A percentile compares a stretch with the other conserved stretches of the same genome.
These are phyloP conservation scores for Macrotis lagotis DNA, from an alignment of 2,113 vertebrate genomes.

Conservation along the genomic window DNA sequence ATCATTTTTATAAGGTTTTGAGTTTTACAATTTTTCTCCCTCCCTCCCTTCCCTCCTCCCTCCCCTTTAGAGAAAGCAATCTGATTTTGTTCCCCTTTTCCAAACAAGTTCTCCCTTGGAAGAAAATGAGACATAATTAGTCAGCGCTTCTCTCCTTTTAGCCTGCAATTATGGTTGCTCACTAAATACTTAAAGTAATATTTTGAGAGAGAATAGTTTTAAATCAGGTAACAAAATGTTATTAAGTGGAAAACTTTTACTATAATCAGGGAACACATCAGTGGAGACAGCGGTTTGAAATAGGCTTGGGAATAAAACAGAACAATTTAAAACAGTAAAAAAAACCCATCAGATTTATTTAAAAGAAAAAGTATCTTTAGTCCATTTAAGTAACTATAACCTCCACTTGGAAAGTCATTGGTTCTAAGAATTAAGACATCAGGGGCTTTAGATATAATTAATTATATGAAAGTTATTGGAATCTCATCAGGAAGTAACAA, in stretches of 20 bases:
- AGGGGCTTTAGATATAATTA: background rate
- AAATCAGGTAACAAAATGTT: background rate
- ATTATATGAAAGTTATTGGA: background rate
- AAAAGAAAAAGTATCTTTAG: background rate
- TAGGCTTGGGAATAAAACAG: background rate
- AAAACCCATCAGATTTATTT: background rate
- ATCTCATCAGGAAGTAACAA: background rate
- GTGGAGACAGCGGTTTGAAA: background rate
- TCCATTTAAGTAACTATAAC: background rate
- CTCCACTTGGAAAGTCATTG: no score
- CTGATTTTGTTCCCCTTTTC: background rate
- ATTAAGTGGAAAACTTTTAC: background rate
- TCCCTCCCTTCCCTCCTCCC: no score
- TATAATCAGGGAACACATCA: background rate
- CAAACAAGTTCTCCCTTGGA: background rate
- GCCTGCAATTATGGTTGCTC: background rate
- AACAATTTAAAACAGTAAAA: background rate
- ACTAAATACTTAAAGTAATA: background rate
- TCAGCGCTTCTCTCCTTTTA: background rate
- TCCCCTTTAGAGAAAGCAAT: no score
- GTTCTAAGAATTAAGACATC: background rate
- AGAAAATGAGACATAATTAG: background rate
- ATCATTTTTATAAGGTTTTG: no score
- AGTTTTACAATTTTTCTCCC: no score
- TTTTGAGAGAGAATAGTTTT: background rate